These are phyloP conservation scores for Antheraea pernyi DNA, from an alignment of 1,140 invertebrate species.

Conservation along the genomic window DNA sequence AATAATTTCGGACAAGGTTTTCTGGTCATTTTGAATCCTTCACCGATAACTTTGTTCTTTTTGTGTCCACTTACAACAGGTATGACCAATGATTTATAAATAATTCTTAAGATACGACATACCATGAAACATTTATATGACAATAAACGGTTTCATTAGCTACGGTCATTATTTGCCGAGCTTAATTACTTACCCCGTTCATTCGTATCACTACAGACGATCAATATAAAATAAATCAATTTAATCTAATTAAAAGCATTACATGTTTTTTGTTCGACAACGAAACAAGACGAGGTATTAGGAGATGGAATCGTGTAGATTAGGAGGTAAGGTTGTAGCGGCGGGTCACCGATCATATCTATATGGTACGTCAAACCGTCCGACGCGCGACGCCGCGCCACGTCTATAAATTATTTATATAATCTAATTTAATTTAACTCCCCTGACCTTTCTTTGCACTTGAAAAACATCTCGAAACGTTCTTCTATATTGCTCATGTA, in stretches of 20 bases:
- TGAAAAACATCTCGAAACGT: conserved; percentile 50
- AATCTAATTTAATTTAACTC: conserved; percentile 76
- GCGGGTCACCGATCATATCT: conserved; percentile 75
- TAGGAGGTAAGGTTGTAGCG: conserved; percentile 55
- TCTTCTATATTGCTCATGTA: conserved; percentile 47
- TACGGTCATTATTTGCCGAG: conserved; percentile 69
- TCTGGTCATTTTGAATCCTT: no score
- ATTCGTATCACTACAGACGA: conserved; percentile 52
- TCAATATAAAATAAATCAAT: conserved; percentile 75
- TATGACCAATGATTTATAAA: neutral
- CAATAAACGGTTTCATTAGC: conserved; percentile 47
- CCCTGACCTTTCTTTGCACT: conserved; percentile 69
- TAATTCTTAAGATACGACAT: neutral
- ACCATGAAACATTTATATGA: conserved; percentile 19
- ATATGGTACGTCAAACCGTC: conserved; percentile 64
- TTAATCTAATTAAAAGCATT: conserved; percentile 79
- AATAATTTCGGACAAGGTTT: no score
- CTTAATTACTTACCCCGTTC: conserved; percentile 66
- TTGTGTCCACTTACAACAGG: neutral
- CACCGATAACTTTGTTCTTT: neutral
- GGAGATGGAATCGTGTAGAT: conserved; percentile 72
- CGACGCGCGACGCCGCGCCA: conserved; percentile 58
- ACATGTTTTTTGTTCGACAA: conserved; percentile 73
- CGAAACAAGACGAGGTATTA: conserved; percentile 74
- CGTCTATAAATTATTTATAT: conserved; percentile 72